Evolutionary conservation across 2,797 vertebrate species (phyloP), one percentile per base, ranked within the genome.

Genomic region (Pelochelys cantorii): DNA sequence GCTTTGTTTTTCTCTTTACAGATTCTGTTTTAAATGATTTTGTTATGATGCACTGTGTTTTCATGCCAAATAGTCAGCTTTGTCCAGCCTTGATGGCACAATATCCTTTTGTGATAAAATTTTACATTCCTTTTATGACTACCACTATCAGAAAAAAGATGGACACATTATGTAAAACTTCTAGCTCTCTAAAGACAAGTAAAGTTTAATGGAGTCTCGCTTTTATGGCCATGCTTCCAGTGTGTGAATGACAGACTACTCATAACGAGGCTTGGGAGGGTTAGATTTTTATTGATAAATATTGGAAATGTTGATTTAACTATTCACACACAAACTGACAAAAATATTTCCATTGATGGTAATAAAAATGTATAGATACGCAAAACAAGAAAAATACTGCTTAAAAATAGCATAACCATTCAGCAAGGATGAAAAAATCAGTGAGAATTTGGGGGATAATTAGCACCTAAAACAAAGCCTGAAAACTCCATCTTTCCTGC

Each of bases 41-140:
- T 98, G 97, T 99, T 94, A 98, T 99, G 98, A 99, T 99, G 98
- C 99, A 99, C 98, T 99, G 99, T 97, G 98, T 99, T 96, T 99
- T 99, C 98, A 99, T 99, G 96, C 99, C 99, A 95, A 99, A 99
- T 98, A 98, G 90, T 96, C 98, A 99, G 94, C 98, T 99, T 82
- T 99, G 99, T 97, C 98, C 99, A 25, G 98, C 98, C 90, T 97
- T 99, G 92, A 98, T 99, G 98, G 98, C 99, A 85, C 99, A 99
- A 99, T 99, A 99, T 99, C 99, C 99, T 99, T 99, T 98, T 92
- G 31, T 53, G 88, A 87, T 83, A 71, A 90, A 92, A 83, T 87
- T 74, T 91, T 80, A 65, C 56, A 79, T 93, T 79, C 53, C 14
- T 86, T 91, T 88, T n/a, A 75, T 54, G n/a, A 60, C 34, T 68